phyloP scores from a whole-genome alignment of 2,888 invertebrate genomes.

The Endomychus coccineus region DNA sequence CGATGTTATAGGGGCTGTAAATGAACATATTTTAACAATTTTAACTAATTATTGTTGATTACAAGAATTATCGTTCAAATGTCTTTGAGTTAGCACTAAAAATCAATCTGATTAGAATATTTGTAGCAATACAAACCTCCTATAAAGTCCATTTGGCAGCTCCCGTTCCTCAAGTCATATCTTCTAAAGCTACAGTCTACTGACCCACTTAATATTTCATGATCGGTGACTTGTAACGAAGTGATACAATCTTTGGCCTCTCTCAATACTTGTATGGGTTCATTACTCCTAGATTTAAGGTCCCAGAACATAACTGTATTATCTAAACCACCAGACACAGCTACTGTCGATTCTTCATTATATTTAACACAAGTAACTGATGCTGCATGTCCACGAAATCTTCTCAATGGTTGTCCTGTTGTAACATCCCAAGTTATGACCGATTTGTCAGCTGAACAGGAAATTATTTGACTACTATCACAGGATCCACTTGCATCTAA shows the following conservation, averaged over 20 bases:
- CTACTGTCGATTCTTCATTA: slow-evolving; percentile 91
- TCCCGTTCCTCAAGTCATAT: slow-evolving; percentile 87
- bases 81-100: no score
- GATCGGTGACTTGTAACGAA: slow-evolving; percentile 70
- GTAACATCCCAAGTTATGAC: slow-evolving; percentile 95
- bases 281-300: slow-evolving; percentile 56
- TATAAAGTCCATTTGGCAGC: slow-evolving; percentile 74
- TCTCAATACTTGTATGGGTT: slow-evolving; percentile 73
- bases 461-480: slow-evolving; percentile 87
- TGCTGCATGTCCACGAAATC: slow-evolving; percentile 83
- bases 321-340: slow-evolving; percentile 89
- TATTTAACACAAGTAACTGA: slow-evolving; percentile 80
- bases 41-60: no score
- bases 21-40: no score
- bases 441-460: slow-evolving; percentile 87
- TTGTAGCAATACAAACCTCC: slow-evolving; percentile 53
- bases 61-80: no score
- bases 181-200: slow-evolving; percentile 80
- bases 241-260: slow-evolving; percentile 92
- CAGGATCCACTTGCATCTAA: slow-evolving; percentile 77
- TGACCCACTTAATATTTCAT: slow-evolving; percentile 85
- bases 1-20: slow-evolving; percentile 67
- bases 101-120: slow-evolving; percentile 9
- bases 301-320: slow-evolving; percentile 94
- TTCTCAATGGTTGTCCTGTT: slow-evolving; percentile 75